Evolutionary conservation across 2,113 vertebrate genomes (phyloP).

Genomic region (Leptocoma aspasia): DNA sequence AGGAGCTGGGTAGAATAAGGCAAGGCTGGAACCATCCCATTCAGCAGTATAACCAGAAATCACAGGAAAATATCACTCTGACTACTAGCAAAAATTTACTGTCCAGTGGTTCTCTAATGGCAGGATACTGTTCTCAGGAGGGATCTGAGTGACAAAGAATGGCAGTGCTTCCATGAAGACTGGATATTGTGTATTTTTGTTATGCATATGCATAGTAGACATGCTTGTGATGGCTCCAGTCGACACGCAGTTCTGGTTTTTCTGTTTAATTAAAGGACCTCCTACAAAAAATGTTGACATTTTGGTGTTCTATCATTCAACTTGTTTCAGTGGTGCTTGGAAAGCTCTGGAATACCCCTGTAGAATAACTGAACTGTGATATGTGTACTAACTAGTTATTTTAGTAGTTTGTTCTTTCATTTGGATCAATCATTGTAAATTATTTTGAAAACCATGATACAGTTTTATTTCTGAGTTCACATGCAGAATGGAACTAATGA

Average conservation of each 20-base stretch:
- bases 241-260: neutral
- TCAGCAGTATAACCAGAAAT: neutral
- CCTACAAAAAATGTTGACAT: neutral
- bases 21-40: neutral
- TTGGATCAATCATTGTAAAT: neutral
- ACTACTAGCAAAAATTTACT: neutral
- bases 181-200: neutral
- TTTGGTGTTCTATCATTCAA: neutral
- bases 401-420: neutral
- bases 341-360: neutral
- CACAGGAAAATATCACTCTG: neutral
- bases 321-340: neutral
- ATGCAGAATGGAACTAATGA: neutral
- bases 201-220: neutral
- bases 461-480: neutral
- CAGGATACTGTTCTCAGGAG: neutral
- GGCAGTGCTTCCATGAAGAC: neutral
- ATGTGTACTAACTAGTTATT: neutral
- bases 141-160: neutral
- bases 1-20: neutral
- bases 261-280: neutral
- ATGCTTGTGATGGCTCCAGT: neutral
- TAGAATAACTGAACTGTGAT: fast-evolving
- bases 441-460: neutral
- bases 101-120: neutral